phyloP scores from a whole-genome alignment of 64 coral and sea anemone genomes.

The Hydrozoanthus tunicans region DNA sequence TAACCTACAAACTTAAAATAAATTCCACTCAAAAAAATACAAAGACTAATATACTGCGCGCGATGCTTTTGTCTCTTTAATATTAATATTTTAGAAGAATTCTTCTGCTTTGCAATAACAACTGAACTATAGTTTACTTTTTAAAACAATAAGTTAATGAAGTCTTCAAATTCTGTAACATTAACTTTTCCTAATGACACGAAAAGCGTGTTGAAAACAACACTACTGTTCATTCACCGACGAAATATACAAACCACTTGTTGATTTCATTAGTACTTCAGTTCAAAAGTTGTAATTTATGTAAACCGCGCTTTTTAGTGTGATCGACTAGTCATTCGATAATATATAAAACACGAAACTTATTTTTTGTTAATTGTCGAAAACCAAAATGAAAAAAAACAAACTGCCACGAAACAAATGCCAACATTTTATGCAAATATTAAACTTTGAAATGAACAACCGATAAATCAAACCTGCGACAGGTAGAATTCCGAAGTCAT shows the following conservation, averaged over 20 bases:
- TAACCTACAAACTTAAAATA: no score
- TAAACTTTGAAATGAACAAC: slow-evolving; percentile 14
- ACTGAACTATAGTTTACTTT: not conserved
- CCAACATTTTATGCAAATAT: slow-evolving; percentile 23
- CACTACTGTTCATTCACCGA: not conserved
- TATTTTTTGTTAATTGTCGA: not conserved
- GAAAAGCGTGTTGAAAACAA: not conserved
- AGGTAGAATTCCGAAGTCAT: not conserved
- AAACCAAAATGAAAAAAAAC: not conserved
- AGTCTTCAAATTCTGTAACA: not conserved
- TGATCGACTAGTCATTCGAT: not conserved
- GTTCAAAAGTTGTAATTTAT: not conserved
- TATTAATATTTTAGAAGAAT: no score
- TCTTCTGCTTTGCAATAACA: no score
- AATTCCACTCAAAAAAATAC: no score
- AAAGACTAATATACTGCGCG: no score
- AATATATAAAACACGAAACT: slow-evolving; percentile 18
- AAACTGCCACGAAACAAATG: not conserved
- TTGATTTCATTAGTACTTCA: slow-evolving; percentile 5
- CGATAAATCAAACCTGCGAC: not conserved
- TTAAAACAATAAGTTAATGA: not conserved
- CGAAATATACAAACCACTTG: slow-evolving; percentile 39
- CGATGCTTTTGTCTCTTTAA: no score
- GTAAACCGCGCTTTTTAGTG: not conserved
- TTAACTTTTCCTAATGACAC: no score